Conservation (phyloP, 2,888 invertebrate species). For the Eristalinus sepulchralis region DNA sequence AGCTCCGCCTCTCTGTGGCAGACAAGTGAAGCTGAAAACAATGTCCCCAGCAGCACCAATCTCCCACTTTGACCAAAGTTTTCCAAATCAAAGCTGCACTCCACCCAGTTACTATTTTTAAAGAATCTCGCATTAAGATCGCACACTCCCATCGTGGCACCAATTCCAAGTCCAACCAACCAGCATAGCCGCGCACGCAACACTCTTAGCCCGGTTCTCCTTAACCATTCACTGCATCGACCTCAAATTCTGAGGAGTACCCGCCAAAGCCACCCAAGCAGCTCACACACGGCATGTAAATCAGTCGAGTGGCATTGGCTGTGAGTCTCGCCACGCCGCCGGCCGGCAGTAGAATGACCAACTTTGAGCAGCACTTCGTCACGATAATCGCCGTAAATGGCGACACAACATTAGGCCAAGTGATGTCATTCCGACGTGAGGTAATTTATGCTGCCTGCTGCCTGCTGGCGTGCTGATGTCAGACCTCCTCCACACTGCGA, state of each 20-base stretch:
- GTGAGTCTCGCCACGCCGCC: not conserved
- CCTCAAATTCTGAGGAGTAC: not conserved
- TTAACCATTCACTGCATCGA: not conserved
- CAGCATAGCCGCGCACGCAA: too few species aligned
- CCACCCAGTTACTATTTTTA: too few species aligned
- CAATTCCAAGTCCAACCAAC: too few species aligned
- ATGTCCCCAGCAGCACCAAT: too few species aligned
- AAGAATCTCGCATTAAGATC: too few species aligned
- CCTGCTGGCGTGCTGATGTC: not conserved
- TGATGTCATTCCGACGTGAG: conserved; percentile 30
- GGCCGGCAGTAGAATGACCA: not conserved
- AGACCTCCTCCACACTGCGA: too few species aligned
- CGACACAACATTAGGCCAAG: conserved; percentile 11
- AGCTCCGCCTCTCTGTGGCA: too few species aligned
- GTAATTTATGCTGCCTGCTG: conserved; percentile 9
- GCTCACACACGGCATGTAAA: not conserved
- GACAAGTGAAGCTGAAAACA: too few species aligned
- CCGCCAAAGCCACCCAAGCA: not conserved
- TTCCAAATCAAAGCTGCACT: too few species aligned
- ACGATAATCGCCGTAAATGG: conserved; percentile 32
- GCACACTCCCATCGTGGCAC: too few species aligned
- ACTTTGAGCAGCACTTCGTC: not conserved
- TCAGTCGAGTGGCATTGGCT: not conserved
- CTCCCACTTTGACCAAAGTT: too few species aligned
- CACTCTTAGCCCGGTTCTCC: not conserved